Base-by-base conservation (phyloP, 2,797 vertebrate species). In the Malacoraja senta region DNA sequence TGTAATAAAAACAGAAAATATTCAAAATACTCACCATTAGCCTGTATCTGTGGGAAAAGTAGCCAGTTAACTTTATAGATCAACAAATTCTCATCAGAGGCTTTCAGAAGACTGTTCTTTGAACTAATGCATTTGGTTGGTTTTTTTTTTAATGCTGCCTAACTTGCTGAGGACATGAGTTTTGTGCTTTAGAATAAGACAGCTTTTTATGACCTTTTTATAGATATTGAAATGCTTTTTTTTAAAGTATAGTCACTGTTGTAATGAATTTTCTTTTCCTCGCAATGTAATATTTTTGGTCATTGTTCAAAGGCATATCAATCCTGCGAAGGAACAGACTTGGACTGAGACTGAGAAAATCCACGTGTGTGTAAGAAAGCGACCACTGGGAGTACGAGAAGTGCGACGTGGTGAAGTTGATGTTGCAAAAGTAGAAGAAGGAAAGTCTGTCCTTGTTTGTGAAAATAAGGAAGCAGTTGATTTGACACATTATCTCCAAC, bases 391-490 rank as follows among this genome's bases (percentile, higher is more conserved):
- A 19, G 38, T 93, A 15, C 95, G 94, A 29, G 98, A 98, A 93
- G 94, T 96, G 93, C 95, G 94, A 93, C 97, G 96, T 93, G 96
- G 97, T 93, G 97, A 98, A 94, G 93, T 96, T 93, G 97, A 98
- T 94, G 96, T 98, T 91, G 96, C 98, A 94, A 97, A 96, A 3
- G 96, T 97, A 93, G 95, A 96, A 94, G 96, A 96, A 29, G 96
- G 95, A 94, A 96, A 96, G 94, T 97, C 97, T 93, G 95, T 99
- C 0, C 95, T 97, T 88, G 96, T 99, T 15, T 96, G 97, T 19
- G 98, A 98, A 95, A 96, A 96, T 94, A 98, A 98, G 94, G 98
- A 98, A 94, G 97, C 98, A 0, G 97, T 98, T 93, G 98, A 99
- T 94, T 97, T 98, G 93, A 97, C 97, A 17, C 97, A 97, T 2